Conservation (phyloP, 2,797 vertebrate genomes). For the Zenarchopterus dispar region DNA sequence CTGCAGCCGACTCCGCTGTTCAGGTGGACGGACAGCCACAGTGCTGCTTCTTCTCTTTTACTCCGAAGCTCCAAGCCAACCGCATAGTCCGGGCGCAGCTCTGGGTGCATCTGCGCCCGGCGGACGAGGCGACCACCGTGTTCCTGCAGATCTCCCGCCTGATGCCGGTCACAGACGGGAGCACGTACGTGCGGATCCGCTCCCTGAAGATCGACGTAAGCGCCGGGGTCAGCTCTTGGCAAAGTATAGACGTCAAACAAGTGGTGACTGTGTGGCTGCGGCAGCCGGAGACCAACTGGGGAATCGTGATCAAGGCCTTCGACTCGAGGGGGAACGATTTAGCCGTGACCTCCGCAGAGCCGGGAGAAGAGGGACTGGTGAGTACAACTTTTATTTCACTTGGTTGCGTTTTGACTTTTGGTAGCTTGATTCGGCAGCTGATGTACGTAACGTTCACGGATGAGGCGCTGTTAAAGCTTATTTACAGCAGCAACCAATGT, state of each 20-base stretch:
- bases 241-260: conserved; percentile 98
- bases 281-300: conserved; percentile 98
- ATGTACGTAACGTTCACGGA: too few species aligned
- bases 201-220: conserved; percentile 96
- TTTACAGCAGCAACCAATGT: too few species aligned
- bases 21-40: conserved; percentile 90
- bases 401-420: too few species aligned
- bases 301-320: conserved; percentile 96
- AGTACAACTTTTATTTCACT: conserved; percentile 62
- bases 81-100: conserved; percentile 94
- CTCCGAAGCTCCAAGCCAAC: conserved; percentile 90
- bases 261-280: conserved; percentile 95
- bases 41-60: conserved; percentile 97
- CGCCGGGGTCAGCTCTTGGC: conserved; percentile 92
- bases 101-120: conserved; percentile 93
- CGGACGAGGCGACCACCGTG: conserved; percentile 89
- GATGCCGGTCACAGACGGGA: conserved; percentile 90
- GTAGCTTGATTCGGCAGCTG: too few species aligned
- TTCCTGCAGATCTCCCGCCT: conserved; percentile 97
- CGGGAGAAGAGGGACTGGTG: conserved; percentile 95
- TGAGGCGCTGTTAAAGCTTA: too few species aligned
- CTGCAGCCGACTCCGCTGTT: conserved; percentile 88
- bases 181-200: conserved; percentile 91
- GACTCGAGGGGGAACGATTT: conserved; percentile 91
- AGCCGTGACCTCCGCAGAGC: conserved; percentile 89